These are phyloP conservation scores for Pantherophis guttatus DNA, from an alignment of 2,113 vertebrate genomes.

Conservation along the genomic window DNA sequence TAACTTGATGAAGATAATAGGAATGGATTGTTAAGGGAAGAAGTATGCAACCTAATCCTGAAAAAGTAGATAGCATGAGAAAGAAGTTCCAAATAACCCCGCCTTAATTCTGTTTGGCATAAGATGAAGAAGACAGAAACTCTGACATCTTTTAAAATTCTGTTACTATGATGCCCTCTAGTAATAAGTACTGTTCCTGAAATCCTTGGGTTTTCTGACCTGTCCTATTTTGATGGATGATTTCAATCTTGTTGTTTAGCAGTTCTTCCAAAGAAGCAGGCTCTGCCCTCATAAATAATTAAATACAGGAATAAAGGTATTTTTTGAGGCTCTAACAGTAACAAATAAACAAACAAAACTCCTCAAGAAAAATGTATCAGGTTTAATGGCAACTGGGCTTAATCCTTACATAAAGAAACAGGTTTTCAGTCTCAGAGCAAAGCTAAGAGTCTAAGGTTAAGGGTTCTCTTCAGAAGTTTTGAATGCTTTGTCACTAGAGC, in stretches of 20 bases:
- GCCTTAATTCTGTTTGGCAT: background rate
- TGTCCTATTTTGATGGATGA: background rate
- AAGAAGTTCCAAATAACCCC: background rate
- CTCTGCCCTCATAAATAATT: background rate
- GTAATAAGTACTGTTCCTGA: background rate
- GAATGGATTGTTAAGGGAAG: background rate
- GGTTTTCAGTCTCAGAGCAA: background rate
- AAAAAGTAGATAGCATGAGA: background rate
- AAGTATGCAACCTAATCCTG: background rate
- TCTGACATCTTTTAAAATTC: background rate
- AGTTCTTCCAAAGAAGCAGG: background rate
- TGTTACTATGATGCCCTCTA: background rate
- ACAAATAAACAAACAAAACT: background rate
- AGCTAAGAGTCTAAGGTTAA: background rate
- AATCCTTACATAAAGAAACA: background rate
- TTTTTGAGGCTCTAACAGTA: background rate
- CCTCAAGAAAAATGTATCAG: background rate
- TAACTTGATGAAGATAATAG: background rate
- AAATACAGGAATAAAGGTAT: background rate
- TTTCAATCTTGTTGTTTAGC: background rate
- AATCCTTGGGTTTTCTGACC: background rate
- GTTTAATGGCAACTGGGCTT: background rate
- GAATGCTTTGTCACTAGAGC: background rate
- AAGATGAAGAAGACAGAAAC: background rate
- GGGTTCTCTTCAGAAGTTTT: background rate